Evolutionary conservation across 2,888 invertebrate genomes (phyloP), one percentile per base, ranked within the genome.

Genomic region (Callyntrura sp.): DNA sequence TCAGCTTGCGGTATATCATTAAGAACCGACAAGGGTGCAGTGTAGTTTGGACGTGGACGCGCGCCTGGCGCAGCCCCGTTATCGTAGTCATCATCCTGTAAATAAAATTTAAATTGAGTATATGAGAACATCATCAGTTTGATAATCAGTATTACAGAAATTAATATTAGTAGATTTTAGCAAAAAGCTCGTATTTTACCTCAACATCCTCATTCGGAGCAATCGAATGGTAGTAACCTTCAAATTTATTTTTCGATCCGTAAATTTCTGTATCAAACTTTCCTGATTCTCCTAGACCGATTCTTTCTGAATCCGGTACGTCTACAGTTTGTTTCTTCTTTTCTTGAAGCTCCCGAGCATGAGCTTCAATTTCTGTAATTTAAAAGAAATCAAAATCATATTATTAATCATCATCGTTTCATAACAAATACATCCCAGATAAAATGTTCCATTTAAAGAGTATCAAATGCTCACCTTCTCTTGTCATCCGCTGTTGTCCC

Each of bases 131-230:
- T n/a, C n/a, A n/a, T n/a, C n/a, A n/a, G n/a, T n/a, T n/a, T n/a
- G n/a, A n/a, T n/a, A n/a, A n/a, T n/a, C n/a, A n/a, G n/a, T n/a
- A n/a, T n/a, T n/a, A n/a, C n/a, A n/a, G n/a, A n/a, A n/a, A n/a
- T n/a, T n/a, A n/a, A n/a, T n/a, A n/a, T n/a, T n/a, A n/a, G n/a
- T n/a, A 14, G n/a, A 57, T 57, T 57, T 14, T 57, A 4, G 9
- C 57, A 57, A 57, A n/a, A 20, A 20, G 17, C 17, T 25, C 25
- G 4, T 6, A 4, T 6, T 94, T 94, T 94, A 96, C 96, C 94
- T 98, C 98, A 51, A 97, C 97, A 95, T 99, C 99, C 95, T 99
- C 99, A 94, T 98, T 98, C 0, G 98, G 97, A 73, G 98, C 98
- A 94, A 99, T 99, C 0, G 99, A 99, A 85, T 98, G 98, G 93